Base-by-base conservation (phyloP, 2,888 invertebrate genomes). In the Zygothrica quintamaculata region DNA sequence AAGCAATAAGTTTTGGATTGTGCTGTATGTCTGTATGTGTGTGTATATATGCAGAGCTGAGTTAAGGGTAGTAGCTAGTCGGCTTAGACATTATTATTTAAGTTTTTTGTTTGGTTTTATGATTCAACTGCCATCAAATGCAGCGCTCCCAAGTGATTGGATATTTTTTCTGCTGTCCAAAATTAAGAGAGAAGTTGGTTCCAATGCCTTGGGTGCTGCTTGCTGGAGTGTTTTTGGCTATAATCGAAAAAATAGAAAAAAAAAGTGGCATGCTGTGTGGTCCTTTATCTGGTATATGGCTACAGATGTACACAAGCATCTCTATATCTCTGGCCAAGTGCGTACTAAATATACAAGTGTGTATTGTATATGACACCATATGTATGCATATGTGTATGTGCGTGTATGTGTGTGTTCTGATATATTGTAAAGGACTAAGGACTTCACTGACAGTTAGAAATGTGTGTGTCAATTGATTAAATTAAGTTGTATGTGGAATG, bases 41-140 rank as follows among this genome's bases (percentile, higher is more conserved):
- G n/a, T n/a, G n/a, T n/a, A n/a, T n/a, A n/a, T n/a, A n/a, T n/a
- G n/a, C n/a, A n/a, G n/a, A n/a, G n/a, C n/a, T n/a, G n/a, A n/a
- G n/a, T n/a, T 22, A 22, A 22, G 18, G 18, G 18, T 22, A 22
- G 2, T 5, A 2, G 3, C 3, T 22, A 22, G 18, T 22, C 26
- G 5, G 33, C n/a, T n/a, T n/a, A n/a, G n/a, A n/a, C n/a, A n/a
- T n/a, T n/a, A n/a, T n/a, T n/a, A n/a, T n/a, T n/a, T n/a, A n/a
- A n/a, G n/a, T n/a, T 31, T 39, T 53, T 40, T 44, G 6, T 48
- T 62, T 44, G 62, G 72, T 69, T 74, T 74, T 69, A 73, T 65
- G 74, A 52, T 50, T 59, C 37, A 57, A 57, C 55, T 59, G 56
- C 78, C 87, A 82, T 82, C 81, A 86, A 80, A 67, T 73, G 81